Percentiles rank a stretch among this genome's conserved stretches.
Conservation (phyloP, 2,797 vertebrate species). For the Carapus acus region DNA sequence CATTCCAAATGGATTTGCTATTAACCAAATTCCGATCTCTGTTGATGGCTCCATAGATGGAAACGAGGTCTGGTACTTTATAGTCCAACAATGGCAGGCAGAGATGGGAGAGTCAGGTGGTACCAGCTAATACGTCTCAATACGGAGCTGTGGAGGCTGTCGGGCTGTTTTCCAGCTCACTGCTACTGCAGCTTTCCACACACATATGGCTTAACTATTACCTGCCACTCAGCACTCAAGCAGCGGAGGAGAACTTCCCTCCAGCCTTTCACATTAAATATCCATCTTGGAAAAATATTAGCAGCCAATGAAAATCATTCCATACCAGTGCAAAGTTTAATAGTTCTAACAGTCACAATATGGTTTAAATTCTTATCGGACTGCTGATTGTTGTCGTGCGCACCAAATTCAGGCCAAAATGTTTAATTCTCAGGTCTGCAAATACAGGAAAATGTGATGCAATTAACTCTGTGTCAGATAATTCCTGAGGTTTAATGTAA, state of each 20-base stretch:
- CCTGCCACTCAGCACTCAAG: slow-evolving; percentile 13
- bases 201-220: slow-evolving; percentile 42
- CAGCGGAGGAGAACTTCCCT: slow-evolving; percentile 15
- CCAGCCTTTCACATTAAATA: neutral
- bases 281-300: slow-evolving; percentile 5
- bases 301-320: slow-evolving; percentile 1
- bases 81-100: slow-evolving; percentile 17
- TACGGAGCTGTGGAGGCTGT: slow-evolving; percentile 31
- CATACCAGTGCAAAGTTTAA: too few species aligned
- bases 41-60: slow-evolving; percentile 33
- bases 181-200: slow-evolving; percentile 37
- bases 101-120: slow-evolving; percentile 35
- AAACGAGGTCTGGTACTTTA: slow-evolving; percentile 43
- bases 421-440: too few species aligned
- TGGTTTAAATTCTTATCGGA: too few species aligned
- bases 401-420: too few species aligned
- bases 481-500: slow-evolving; percentile 20
- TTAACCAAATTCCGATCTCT: slow-evolving; percentile 26
- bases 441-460: slow-evolving; percentile 24
- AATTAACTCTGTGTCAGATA: slow-evolving; percentile 23
- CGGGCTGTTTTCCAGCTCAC: slow-evolving; percentile 35
- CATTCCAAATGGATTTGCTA: slow-evolving; percentile 36
- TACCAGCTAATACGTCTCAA: slow-evolving; percentile 27
- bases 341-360: too few species aligned
- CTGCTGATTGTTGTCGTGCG: too few species aligned